Evolutionary conservation across 2,888 invertebrate species (phyloP).

Genomic region (Neoitamus cyanurus): DNA sequence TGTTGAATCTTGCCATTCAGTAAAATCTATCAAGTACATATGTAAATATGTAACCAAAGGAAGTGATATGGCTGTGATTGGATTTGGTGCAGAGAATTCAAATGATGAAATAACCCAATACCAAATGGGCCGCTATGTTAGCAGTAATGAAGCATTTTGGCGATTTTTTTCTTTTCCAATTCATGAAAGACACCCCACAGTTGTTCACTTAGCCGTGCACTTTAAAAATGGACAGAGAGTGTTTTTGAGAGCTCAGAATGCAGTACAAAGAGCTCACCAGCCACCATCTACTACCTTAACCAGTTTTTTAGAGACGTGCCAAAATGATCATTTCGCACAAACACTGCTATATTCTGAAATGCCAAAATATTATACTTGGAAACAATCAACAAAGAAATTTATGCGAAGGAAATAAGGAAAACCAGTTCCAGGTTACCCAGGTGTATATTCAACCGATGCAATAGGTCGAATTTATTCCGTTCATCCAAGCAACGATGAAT

Average conservation of each 20-base stretch:
- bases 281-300: constrained; percentile 57
- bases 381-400: constrained; percentile 57
- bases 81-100: constrained; percentile 15
- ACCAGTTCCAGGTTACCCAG: not conserved
- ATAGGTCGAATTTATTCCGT: not conserved
- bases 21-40: too few species aligned
- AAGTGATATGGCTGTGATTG: constrained; percentile 59
- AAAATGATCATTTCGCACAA: constrained; percentile 59
- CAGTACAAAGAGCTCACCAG: constrained; percentile 46
- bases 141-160: not conserved
- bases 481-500: not conserved
- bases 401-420: constrained; percentile 56
- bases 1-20: constrained; percentile 64
- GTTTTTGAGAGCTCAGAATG: constrained; percentile 20
- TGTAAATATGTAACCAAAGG: constrained; percentile 65
- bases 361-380: constrained; percentile 57
- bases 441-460: not conserved
- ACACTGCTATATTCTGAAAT: constrained; percentile 59
- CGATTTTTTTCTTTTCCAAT: constrained; percentile 51
- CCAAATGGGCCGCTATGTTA: not conserved
- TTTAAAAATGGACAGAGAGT: not conserved
- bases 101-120: constrained; percentile 8
- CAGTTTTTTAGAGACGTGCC: constrained; percentile 60
- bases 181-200: constrained; percentile 47
- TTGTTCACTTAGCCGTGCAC: not conserved